These are phyloP conservation scores for Lycodopsis pacificus DNA, from an alignment of 2,797 vertebrate genomes.

Conservation along the genomic window DNA sequence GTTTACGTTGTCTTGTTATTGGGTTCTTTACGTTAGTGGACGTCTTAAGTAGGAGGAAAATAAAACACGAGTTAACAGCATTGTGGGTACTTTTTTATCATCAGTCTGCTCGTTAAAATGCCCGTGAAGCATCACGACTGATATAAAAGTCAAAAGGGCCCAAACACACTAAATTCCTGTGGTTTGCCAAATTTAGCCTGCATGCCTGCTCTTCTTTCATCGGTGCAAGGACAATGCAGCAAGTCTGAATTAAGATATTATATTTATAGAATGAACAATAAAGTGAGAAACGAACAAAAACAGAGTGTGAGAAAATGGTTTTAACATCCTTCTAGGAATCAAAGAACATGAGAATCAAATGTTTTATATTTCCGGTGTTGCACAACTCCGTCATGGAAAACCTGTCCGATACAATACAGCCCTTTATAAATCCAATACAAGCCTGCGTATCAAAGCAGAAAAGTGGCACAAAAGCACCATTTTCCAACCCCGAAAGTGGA, in stretches of 20 bases:
- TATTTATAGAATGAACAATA: constrained; percentile 43
- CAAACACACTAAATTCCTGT: constrained; percentile 47
- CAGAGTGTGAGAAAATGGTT: neutral
- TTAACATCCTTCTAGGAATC: neutral
- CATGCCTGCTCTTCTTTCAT: neutral
- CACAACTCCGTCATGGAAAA: constrained; percentile 29
- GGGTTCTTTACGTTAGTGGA: constrained; percentile 14
- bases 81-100: constrained; percentile 12
- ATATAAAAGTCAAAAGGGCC: constrained; percentile 3
- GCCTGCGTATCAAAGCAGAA: constrained; percentile 24
- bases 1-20: neutral
- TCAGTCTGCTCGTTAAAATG: constrained; percentile 30
- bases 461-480: constrained; percentile 49
- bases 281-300: neutral
- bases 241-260: constrained; percentile 16
- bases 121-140: constrained; percentile 30
- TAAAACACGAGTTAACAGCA: constrained; percentile 12
- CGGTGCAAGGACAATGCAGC: neutral
- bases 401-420: constrained; percentile 19
- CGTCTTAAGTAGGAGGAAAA: constrained; percentile 26
- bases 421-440: constrained; percentile 16
- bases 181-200: constrained; percentile 63
- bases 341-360: constrained; percentile 3
- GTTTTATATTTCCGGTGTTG: constrained; percentile 24
- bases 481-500: constrained; percentile 38